A percentile compares a stretch with the other conserved stretches of the same genome.
Evolutionary conservation across 2,888 invertebrate species (phyloP).

Genomic region (Cyclophora albipunctata): DNA sequence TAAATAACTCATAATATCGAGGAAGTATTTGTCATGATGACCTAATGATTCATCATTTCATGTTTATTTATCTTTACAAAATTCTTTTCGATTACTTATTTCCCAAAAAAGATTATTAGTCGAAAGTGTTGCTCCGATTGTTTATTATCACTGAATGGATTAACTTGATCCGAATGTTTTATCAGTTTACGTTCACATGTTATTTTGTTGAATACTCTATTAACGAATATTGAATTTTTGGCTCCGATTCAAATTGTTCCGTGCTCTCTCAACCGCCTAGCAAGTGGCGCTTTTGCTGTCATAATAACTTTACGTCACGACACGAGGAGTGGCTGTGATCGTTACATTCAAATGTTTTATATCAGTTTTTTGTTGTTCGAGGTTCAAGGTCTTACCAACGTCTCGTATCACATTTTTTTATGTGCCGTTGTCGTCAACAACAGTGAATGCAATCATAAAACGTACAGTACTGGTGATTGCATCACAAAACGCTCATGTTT

Average conservation of each 20-base stretch:
- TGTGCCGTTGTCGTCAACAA: background rate
- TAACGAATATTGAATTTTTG: constrained; percentile 21
- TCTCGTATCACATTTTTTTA: background rate
- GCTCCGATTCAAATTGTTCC: constrained; percentile 26
- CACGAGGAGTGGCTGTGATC: no score
- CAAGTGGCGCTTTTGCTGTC: constrained; percentile 25
- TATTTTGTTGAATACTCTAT: constrained; percentile 11
- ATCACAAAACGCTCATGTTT: no score
- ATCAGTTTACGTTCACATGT: constrained; percentile 6
- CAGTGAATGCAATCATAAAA: no score
- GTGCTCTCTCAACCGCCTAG: constrained; percentile 20
- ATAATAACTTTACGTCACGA: constrained; percentile 6
- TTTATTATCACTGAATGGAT: no score
- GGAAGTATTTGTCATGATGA: constrained; percentile 11
- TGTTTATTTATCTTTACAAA: constrained; percentile 5
- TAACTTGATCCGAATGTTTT: no score
- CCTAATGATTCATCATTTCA: constrained; percentile 9
- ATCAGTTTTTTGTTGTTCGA: constrained; percentile 3
- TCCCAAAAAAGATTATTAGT: no score
- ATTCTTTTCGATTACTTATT: background rate
- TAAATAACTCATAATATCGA: constrained; percentile 12
- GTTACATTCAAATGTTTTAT: constrained; percentile 10
- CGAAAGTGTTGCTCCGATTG: no score
- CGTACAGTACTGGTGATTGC: no score
- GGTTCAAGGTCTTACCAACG: constrained; percentile 11